Evolutionary conservation across 2,113 vertebrate species (phyloP).

Genomic region (Amazona vittata): DNA sequence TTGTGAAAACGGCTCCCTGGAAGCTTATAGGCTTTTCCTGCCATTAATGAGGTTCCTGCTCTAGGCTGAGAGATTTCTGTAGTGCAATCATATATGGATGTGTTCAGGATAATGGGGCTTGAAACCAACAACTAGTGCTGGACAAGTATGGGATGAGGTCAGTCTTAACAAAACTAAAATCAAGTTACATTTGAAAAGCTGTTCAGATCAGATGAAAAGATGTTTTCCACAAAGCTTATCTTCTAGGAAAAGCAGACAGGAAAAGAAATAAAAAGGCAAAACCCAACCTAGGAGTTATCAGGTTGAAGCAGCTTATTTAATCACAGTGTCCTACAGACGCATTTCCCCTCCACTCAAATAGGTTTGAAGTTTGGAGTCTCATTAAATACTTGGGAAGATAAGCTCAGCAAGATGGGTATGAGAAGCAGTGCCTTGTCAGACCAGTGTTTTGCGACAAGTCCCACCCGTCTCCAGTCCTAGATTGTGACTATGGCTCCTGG

Average conservation of each 20-base stretch:
- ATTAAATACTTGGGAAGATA: not conserved
- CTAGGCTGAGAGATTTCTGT: not conserved
- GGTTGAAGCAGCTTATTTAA: not conserved
- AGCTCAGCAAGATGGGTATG: not conserved
- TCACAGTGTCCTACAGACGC: not conserved
- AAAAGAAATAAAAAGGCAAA: not conserved
- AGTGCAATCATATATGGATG: not conserved
- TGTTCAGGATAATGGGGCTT: not conserved
- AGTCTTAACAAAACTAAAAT: not conserved
- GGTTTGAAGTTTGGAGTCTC: not conserved
- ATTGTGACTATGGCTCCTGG: not conserved
- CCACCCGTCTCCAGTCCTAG: not conserved
- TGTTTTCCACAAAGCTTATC: not conserved
- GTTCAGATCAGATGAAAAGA: not conserved
- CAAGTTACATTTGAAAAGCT: not conserved
- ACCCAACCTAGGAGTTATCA: not conserved
- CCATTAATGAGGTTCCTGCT: not conserved
- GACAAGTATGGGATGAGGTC: not conserved
- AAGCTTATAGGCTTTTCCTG: slow-evolving; percentile 30
- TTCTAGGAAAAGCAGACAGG: not conserved
- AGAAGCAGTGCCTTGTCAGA: not conserved
- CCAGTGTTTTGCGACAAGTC: not conserved
- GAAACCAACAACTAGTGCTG: slow-evolving; percentile 6
- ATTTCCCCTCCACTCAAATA: not conserved
- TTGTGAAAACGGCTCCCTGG: slow-evolving; percentile 14